Evolutionary conservation across 2,113 vertebrate genomes (phyloP).

Genomic region (Fregata magnificens): DNA sequence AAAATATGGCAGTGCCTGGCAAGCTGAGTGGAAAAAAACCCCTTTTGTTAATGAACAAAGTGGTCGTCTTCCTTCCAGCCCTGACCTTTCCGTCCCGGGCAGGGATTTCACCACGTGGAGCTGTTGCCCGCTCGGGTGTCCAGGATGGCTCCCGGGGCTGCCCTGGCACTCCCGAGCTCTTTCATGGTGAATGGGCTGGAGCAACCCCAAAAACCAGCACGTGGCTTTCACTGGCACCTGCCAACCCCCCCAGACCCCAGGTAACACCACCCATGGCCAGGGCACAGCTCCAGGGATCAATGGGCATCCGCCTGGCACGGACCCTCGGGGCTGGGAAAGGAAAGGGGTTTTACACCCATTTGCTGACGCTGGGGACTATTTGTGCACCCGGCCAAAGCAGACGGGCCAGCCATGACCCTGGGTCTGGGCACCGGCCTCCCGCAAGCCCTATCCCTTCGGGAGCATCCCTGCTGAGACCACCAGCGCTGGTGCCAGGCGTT

Average conservation of each 20-base stretch:
- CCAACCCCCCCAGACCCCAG: neutral
- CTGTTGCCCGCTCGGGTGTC: rapidly evolving
- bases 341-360: neutral
- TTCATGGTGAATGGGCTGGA: neutral
- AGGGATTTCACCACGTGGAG: neutral
- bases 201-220: neutral
- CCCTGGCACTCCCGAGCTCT: neutral
- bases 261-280: neutral
- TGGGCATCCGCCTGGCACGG: rapidly evolving
- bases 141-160: neutral
- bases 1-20: neutral
- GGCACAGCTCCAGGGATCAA: neutral
- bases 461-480: neutral
- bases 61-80: neutral
- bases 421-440: neutral
- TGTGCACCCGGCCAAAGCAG: neutral
- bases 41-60: slow-evolving; percentile 1
- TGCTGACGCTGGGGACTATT: neutral
- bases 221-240: neutral
- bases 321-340: rapidly evolving
- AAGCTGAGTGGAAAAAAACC: neutral
- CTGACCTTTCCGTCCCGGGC: neutral
- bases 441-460: rapidly evolving
- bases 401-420: neutral
- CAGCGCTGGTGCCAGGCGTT: rapidly evolving